These are phyloP conservation scores for Melipona quadrifasciata DNA, from an alignment of 1,140 invertebrate species.

Conservation along the genomic window DNA sequence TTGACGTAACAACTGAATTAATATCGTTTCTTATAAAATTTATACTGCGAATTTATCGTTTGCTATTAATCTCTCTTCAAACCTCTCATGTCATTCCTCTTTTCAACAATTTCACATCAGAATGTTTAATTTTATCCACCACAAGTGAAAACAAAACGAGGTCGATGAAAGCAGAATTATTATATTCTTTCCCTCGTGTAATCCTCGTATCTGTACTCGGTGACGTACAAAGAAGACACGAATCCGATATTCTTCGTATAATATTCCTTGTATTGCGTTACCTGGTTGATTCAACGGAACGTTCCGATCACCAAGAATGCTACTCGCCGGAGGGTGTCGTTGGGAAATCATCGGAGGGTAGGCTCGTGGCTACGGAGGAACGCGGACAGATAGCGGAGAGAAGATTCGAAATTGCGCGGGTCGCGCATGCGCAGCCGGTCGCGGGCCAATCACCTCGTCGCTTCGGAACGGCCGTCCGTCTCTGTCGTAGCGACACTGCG, in stretches of 20 bases:
- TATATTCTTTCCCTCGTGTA: not conserved
- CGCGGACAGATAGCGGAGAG: not conserved
- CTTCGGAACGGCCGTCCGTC: slow-evolving; percentile 57
- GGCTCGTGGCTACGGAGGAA: not conserved
- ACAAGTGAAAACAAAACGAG: too few relatives aligned
- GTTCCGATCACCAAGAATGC: too few relatives aligned
- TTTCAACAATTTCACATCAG: too few relatives aligned
- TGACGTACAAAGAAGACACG: not conserved
- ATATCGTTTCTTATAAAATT: too few relatives aligned
- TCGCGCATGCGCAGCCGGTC: slow-evolving; percentile 57
- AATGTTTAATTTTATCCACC: too few relatives aligned
- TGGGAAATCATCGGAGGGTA: slow-evolving; percentile 6
- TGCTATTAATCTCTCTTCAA: too few relatives aligned
- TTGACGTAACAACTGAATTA: too few relatives aligned
- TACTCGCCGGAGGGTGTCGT: not conserved
- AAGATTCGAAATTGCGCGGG: slow-evolving; percentile 64
- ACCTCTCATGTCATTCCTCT: too few relatives aligned
- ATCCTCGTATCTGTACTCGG: not conserved
- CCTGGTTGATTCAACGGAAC: not conserved
- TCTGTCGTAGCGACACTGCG: slow-evolving; percentile 66
- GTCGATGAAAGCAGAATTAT: too few relatives aligned
- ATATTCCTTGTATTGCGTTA: not conserved
- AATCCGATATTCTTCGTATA: not conserved
- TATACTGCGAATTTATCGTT: too few relatives aligned
- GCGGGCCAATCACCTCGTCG: slow-evolving; percentile 63